These are phyloP conservation scores for Urechis unicinctus DNA, from an alignment of 2,888 invertebrate genomes.

Conservation along the genomic window DNA sequence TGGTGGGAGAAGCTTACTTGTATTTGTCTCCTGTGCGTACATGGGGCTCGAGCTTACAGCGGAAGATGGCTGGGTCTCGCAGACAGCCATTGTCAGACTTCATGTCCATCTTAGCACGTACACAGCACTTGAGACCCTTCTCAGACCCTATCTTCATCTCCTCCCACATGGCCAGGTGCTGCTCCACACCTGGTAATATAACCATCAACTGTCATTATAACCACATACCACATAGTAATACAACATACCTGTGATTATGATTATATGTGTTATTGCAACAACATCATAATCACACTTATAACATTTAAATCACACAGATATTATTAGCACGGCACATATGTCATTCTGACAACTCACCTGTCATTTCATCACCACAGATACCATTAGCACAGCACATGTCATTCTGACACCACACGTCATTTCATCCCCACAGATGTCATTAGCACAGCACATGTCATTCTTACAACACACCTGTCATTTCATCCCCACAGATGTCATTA, in stretches of 20 bases:
- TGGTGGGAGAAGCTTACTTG: conserved; percentile 60
- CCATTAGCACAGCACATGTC: neutral
- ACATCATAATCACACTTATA: neutral
- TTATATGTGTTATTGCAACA: too few species aligned
- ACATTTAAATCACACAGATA: neutral
- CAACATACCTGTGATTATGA: too few species aligned
- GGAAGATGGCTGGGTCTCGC: conserved; percentile 96
- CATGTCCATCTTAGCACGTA: conserved; percentile 97
- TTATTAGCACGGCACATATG: neutral
- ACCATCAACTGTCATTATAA: too few species aligned
- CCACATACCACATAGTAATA: too few species aligned
- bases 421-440: neutral
- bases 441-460: neutral
- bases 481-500: too few species aligned
- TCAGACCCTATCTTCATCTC: conserved; percentile 85
- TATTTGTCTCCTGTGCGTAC: conserved; percentile 89
- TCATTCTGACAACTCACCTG: too few species aligned
- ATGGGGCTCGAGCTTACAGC: conserved; percentile 93
- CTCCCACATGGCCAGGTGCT: conserved; percentile 83
- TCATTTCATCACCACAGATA: too few species aligned
- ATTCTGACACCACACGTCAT: too few species aligned
- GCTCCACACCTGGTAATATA: conserved; percentile 65
- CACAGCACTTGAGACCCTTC: conserved; percentile 80
- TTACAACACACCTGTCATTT: too few species aligned
- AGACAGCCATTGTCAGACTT: conserved; percentile 90